phyloP scores from a whole-genome alignment of 1,140 invertebrate genomes.

The Odontomachus brunneus region DNA sequence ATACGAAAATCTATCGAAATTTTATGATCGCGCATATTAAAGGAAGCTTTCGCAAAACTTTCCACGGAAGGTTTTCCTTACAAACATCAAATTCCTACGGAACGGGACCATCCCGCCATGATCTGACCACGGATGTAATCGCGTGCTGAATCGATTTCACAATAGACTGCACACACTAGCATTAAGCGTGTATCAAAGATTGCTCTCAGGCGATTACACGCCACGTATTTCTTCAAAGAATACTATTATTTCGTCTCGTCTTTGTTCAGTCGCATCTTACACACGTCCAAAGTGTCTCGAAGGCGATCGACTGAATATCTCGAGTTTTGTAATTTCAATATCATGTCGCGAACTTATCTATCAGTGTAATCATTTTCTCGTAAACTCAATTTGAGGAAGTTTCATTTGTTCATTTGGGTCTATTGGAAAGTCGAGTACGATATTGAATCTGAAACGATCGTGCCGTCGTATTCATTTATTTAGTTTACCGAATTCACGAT shows the following conservation, averaged over 20 bases:
- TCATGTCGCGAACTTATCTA: too few relatives aligned
- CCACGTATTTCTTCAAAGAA: slow-evolving; percentile 69
- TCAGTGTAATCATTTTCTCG: too few relatives aligned
- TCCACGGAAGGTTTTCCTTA: neutral
- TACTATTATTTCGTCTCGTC: slow-evolving; percentile 1
- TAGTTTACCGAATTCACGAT: neutral
- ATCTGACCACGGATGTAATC: slow-evolving; percentile 39
- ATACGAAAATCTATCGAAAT: neutral
- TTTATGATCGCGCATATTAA: neutral
- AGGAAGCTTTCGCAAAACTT: neutral
- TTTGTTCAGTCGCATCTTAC: slow-evolving; percentile 12
- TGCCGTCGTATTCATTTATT: neutral
- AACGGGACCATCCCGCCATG: neutral
- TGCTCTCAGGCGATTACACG: slow-evolving; percentile 62
- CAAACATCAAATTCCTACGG: neutral
- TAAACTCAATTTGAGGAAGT: too few relatives aligned
- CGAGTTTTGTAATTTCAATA: too few relatives aligned
- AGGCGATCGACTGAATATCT: neutral
- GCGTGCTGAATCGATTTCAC: slow-evolving; percentile 57
- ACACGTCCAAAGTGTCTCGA: neutral
- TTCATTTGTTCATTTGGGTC: too few relatives aligned
- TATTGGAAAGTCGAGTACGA: too few relatives aligned
- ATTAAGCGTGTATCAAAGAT: slow-evolving; percentile 61
- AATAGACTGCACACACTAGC: slow-evolving; percentile 42
- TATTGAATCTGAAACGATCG: too few relatives aligned